phyloP scores from a whole-genome alignment of 53 echinoderm and acorn worm species.

The Paelopatides confundens region DNA sequence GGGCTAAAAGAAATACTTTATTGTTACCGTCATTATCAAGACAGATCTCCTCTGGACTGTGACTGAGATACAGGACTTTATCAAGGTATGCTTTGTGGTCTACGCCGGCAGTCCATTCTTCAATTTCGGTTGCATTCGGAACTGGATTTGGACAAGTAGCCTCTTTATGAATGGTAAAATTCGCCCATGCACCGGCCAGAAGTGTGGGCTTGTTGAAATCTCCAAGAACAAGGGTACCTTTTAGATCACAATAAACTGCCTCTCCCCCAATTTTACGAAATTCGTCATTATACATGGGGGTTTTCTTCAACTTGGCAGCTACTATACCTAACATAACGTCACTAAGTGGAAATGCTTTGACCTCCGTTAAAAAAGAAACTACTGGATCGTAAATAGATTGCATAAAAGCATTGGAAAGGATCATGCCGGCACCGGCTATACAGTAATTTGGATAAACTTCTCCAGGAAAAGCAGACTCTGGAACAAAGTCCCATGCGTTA shows the following conservation, averaged over 20 bases:
- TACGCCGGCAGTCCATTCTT: constrained; percentile 71
- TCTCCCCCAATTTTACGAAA: constrained; percentile 80
- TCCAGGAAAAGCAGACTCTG: constrained; percentile 49
- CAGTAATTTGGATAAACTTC: constrained; percentile 83
- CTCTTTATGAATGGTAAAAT: constrained; percentile 61
- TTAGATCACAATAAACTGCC: constrained; percentile 86
- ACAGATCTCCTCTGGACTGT: constrained; percentile 68
- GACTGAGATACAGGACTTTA: constrained; percentile 55
- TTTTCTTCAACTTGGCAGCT: constrained; percentile 47
- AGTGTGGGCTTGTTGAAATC: constrained; percentile 72
- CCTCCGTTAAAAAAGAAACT: constrained; percentile 39
- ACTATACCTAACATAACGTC: constrained; percentile 83
- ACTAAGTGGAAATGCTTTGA: constrained; percentile 66
- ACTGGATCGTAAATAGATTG: constrained; percentile 57
- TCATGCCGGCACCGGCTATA: constrained; percentile 89
- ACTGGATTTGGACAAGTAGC: constrained; percentile 67
- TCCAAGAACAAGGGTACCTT: constrained; percentile 72
- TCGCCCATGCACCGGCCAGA: constrained; percentile 68
- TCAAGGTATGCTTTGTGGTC: constrained; percentile 68
- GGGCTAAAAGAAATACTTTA: constrained; percentile 68
- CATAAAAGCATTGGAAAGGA: constrained; percentile 72
- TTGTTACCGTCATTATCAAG: constrained; percentile 33
- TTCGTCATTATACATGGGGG: constrained; percentile 75
- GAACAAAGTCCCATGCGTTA: constrained; percentile 66
- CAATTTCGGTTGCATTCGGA: constrained; percentile 77